A percentile compares a stretch with the other conserved stretches of the same genome.
phyloP scores from a whole-genome alignment of 2,888 invertebrate species.

The Lomographa bimaculata region DNA sequence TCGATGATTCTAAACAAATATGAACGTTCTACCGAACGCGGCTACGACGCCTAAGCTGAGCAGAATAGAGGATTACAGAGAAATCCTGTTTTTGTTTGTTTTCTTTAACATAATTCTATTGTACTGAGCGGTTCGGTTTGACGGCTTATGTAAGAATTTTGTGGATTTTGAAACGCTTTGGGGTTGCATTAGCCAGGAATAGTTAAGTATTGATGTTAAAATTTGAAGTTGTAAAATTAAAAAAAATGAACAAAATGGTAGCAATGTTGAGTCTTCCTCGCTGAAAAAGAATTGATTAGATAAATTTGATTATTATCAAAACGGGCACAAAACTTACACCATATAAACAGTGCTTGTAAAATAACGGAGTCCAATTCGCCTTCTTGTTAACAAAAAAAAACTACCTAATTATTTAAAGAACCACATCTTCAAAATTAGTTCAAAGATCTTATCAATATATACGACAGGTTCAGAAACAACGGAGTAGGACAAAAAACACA shows the following conservation, averaged over 20 bases:
- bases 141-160: conserved; percentile 28
- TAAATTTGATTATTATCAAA: conserved; percentile 1
- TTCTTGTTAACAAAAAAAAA: conserved; percentile 46
- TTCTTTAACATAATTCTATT: conserved; percentile 74
- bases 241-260: too few species aligned
- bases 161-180: conserved; percentile 15
- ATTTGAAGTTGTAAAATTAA: too few species aligned
- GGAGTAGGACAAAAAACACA: conserved; percentile 37
- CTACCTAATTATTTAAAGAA: conserved; percentile 55
- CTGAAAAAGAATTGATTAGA: too few species aligned
- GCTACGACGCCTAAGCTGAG: conserved; percentile 66
- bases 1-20: conserved; percentile 77
- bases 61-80: conserved; percentile 74
- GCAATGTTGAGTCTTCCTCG: too few species aligned
- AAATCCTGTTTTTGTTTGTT: conserved; percentile 83
- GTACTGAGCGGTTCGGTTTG: conserved; percentile 41
- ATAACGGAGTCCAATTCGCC: conserved; percentile 29
- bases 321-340: conserved; percentile 3
- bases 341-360: conserved; percentile 22
- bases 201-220: too few species aligned
- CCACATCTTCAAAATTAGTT: conserved; percentile 42
- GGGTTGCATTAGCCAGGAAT: conserved; percentile 13
- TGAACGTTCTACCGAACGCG: conserved; percentile 60
- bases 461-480: conserved; percentile 49
- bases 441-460: conserved; percentile 57